Conservation (phyloP, 2,888 invertebrate genomes). For the Zygothrica quintamaculata region DNA sequence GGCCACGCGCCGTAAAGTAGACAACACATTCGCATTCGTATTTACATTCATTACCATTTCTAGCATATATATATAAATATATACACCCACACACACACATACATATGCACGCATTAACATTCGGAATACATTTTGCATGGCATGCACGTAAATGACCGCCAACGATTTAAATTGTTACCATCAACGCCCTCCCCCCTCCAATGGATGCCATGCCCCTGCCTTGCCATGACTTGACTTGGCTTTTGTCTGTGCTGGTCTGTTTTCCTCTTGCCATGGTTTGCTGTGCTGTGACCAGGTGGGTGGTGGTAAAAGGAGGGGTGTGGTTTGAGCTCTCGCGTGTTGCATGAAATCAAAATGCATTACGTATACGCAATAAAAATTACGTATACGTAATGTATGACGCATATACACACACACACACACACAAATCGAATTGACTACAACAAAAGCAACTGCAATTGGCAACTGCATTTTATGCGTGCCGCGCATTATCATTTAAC, state of each 20-base stretch:
- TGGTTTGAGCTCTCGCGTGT: slow-evolving; percentile 54
- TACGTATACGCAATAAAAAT: slow-evolving; percentile 78
- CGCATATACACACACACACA: slow-evolving; percentile 34
- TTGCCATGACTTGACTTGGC: neutral
- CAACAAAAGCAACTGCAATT: slow-evolving; percentile 32
- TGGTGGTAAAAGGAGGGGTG: too few species aligned
- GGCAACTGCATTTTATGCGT: slow-evolving; percentile 73
- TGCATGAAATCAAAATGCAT: slow-evolving; percentile 78
- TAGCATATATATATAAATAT: too few species aligned
- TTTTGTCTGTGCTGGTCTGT: slow-evolving; percentile 19
- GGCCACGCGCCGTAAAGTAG: slow-evolving; percentile 80
- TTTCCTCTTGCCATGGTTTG: too few species aligned
- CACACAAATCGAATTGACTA: slow-evolving; percentile 3
- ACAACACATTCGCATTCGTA: slow-evolving; percentile 57
- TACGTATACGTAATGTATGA: slow-evolving; percentile 73
- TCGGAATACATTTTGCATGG: slow-evolving; percentile 69
- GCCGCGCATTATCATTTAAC: slow-evolving; percentile 77
- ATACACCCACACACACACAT: neutral
- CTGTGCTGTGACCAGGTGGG: too few species aligned
- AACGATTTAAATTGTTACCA: slow-evolving; percentile 74
- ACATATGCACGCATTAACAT: neutral
- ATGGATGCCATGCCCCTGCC: slow-evolving; percentile 1
- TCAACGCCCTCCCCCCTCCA: slow-evolving; percentile 1
- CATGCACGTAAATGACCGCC: slow-evolving; percentile 78
- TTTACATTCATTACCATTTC: slow-evolving; percentile 3